These are phyloP conservation scores for Crenuchus spilurus DNA, from an alignment of 2,797 vertebrate species.

Conservation along the genomic window DNA sequence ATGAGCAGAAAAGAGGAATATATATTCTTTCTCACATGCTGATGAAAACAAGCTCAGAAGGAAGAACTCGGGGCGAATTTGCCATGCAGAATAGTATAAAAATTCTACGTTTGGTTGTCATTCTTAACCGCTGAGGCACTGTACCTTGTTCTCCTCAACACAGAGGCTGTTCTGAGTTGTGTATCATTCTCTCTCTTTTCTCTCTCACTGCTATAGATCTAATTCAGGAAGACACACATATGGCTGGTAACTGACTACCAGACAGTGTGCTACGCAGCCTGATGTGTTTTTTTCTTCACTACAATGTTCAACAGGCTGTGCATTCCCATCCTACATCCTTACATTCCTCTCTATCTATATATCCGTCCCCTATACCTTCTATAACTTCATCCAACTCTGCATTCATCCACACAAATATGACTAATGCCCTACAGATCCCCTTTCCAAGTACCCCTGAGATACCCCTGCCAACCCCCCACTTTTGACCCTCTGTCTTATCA, in stretches of 20 bases:
- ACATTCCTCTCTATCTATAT: background rate
- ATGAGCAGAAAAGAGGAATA: background rate
- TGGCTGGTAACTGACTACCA: constrained; percentile 51
- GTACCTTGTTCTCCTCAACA: background rate
- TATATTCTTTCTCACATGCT: background rate
- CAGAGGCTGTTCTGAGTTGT: constrained; percentile 3
- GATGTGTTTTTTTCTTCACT: background rate
- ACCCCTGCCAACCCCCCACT: constrained; percentile 2
- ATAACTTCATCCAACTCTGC: constrained; percentile 26
- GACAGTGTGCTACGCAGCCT: constrained; percentile 34
- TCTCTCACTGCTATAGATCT: constrained; percentile 35
- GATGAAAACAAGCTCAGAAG: background rate
- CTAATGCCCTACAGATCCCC: background rate
- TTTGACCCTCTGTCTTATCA: background rate
- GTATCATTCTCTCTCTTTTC: constrained; percentile 18
- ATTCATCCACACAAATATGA: constrained; percentile 22
- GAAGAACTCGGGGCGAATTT: background rate
- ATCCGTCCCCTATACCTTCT: constrained; percentile 15
- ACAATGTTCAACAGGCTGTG: background rate
- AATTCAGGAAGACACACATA: constrained; percentile 55
- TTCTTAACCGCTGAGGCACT: constrained; percentile 12
- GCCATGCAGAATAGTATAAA: constrained; percentile 15
- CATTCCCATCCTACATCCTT: constrained; percentile 18
- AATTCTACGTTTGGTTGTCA: background rate
- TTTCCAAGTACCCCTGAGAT: background rate